Evolutionary conservation across 2,888 invertebrate species (phyloP), one percentile per base, ranked within the genome.

Genomic region (Teinopalpus imperialis): DNA sequence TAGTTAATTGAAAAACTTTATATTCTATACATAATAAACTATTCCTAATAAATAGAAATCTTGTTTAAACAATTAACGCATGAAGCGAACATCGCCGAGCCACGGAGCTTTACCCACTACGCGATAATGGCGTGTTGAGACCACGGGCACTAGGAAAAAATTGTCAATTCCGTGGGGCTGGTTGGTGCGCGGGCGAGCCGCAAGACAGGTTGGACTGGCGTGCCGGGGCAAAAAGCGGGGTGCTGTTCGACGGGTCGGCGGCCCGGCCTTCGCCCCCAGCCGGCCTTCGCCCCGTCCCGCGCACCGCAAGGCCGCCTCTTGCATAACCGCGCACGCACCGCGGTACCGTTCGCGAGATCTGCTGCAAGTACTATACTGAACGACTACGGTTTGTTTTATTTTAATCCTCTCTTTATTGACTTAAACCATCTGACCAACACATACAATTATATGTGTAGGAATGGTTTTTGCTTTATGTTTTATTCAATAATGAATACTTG

Each of bases 261-360:
- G 45, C 24, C 20, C 40, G 45, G 34, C 37, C 31, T 41, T 32
- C 72, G 85, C 63, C 76, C 82, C 69, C 65, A 53, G 51, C 62
- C 83, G 85, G 82, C 85, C 86, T 82, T 83, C 83, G 74, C 57
- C 65, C 71, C 70, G 16, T 61, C 61, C 56, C 53, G 58, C 61
- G 57, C 60, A 53, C 63, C 39, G 64, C 69, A 87, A 86, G 86
- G 86, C 83, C 86, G 85, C 70, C 79, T 74, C 74, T 86, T 86
- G 81, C 86, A 82, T 86, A 86, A 86, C 79, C 74, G 63, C 55
- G 68, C 35, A 47, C 44, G 73, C 81, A 79, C 75, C 76, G 53
- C 48, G 73, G 70, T 81, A 80, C 82, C 82, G 81, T 81, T 76
- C 66, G 27, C 58, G 61, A 69, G 67, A 66, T 61, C 49, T 63